Base-by-base conservation (phyloP, 2,888 invertebrate genomes). In the Gonocerus acuteangulatus region DNA sequence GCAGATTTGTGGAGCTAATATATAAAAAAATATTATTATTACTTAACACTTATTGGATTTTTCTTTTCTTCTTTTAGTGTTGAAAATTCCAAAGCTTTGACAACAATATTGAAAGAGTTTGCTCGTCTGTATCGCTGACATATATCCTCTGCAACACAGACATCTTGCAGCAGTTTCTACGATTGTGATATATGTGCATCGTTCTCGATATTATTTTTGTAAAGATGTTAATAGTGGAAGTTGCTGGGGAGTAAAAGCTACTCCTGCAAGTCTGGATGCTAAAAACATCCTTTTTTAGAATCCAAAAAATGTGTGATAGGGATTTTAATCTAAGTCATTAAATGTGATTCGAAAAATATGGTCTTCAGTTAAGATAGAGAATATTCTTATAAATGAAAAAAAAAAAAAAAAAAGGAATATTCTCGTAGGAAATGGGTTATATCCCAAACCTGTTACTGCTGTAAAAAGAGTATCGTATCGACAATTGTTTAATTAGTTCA, bases 101-200 rank as follows among this genome's bases (percentile, higher is more conserved):
- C 86, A 3, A 79, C 85, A 70, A 82, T 89, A 62, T 77, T 95
- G 52, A 83, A 88, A 72, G 90, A 89, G 72, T 90, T 95, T 73
- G 85, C 89, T 56, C 82, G 89, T 69, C 81, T 94, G 57, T 95
- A 88, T 76, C 89, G 92, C 81, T 94, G 82, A 82, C 64, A 32
- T 21, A 6, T 27, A 4, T 9, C 27, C 9, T 27, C 9, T 27
- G 27, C 9, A 9, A 27, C 4, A 6, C n/a, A 32, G 11, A 32
- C 4, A 15, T n/a, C 4, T 9, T 39, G 4, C 3, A 13, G 39
- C n/a, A 39, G 4, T 11, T 39, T 39, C n/a, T 39, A 39, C 15
- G 13, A 3, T 9, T 39, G 39, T 39, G 39, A 39, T 39, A 39
- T n/a, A n/a, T 39, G 39, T 39, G n/a, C 3, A 39, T 39, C n/a